Evolutionary conservation across 2,113 vertebrate genomes (phyloP).

Genomic region (Ceyx melanurus): DNA sequence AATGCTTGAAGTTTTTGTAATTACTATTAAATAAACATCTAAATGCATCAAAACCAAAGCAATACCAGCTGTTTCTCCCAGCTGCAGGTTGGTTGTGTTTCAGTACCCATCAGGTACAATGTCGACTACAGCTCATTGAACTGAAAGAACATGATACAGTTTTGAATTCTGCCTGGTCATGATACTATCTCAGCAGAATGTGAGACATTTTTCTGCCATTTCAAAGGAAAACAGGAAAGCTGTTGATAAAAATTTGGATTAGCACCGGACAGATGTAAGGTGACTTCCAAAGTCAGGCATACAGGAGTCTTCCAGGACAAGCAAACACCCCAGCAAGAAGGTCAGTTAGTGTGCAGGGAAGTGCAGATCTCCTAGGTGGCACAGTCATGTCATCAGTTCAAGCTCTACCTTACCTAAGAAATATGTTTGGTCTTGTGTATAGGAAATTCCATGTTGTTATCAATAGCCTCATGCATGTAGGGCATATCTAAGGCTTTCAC

Average conservation of each 20-base stretch:
- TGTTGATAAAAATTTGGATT: not conserved
- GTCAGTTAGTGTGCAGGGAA: rapidly evolving
- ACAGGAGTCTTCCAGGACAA: not conserved
- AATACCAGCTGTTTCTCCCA: not conserved
- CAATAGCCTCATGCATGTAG: not conserved
- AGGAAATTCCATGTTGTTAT: not conserved
- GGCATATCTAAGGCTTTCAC: not conserved
- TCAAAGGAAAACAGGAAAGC: not conserved
- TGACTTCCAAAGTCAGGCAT: not conserved
- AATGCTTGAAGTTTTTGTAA: not conserved
- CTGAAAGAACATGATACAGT: not conserved
- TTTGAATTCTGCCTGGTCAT: not conserved
- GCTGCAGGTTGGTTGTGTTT: not conserved
- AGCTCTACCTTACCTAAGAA: not conserved
- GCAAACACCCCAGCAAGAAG: not conserved
- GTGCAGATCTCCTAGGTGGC: not conserved
- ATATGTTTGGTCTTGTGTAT: not conserved
- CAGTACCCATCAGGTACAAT: not conserved
- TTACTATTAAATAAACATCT: not conserved
- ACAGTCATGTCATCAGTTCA: not conserved
- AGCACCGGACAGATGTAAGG: not conserved
- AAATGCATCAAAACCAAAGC: not conserved
- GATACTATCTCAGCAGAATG: not conserved
- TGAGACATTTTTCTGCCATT: not conserved
- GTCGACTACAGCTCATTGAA: not conserved